Percentiles rank a stretch among this genome's conserved stretches.
These are phyloP conservation scores for Phania funesta DNA, from an alignment of 2,888 invertebrate species.

Conservation along the genomic window DNA sequence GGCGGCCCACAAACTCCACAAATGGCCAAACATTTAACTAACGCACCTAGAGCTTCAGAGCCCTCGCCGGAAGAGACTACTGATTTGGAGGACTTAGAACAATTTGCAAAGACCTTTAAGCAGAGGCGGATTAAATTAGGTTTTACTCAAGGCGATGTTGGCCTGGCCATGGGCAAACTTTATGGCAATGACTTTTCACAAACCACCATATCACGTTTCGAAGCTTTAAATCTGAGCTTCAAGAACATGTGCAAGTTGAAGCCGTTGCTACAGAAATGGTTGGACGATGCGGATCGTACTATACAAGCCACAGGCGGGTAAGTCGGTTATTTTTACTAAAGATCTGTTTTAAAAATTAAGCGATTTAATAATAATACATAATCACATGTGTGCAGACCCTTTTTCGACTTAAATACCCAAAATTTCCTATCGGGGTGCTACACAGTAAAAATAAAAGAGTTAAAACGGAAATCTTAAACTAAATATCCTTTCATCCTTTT, in stretches of 20 bases:
- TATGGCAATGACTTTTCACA: constrained; percentile 99
- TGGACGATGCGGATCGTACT: constrained; percentile 95
- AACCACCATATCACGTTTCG: constrained; percentile 99
- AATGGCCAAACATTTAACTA: constrained; percentile 80
- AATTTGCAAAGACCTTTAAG: constrained; percentile 99
- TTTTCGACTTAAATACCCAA: too few relatives aligned
- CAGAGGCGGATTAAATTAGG: constrained; percentile 98
- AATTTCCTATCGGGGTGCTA: too few relatives aligned
- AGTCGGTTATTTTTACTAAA: constrained; percentile 62
- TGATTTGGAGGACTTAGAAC: constrained; percentile 98
- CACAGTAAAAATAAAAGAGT: too few relatives aligned
- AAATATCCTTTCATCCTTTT: neutral
- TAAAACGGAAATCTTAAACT: too few relatives aligned
- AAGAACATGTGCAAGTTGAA: constrained; percentile 99
- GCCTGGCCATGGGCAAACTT: constrained; percentile 98
- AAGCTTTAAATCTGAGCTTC: constrained; percentile 98
- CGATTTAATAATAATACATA: too few relatives aligned
- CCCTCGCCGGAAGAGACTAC: constrained; percentile 96
- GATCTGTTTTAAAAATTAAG: too few relatives aligned
- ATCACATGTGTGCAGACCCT: too few relatives aligned
- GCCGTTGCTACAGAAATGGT: constrained; percentile 97
- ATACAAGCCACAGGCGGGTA: constrained; percentile 85
- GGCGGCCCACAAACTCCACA: constrained; percentile 81
- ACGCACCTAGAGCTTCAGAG: constrained; percentile 86
- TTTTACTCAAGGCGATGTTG: constrained; percentile 99